Evolutionary conservation across 2,888 invertebrate species (phyloP).

Genomic region (Imbricaverruca yamaguchii): DNA sequence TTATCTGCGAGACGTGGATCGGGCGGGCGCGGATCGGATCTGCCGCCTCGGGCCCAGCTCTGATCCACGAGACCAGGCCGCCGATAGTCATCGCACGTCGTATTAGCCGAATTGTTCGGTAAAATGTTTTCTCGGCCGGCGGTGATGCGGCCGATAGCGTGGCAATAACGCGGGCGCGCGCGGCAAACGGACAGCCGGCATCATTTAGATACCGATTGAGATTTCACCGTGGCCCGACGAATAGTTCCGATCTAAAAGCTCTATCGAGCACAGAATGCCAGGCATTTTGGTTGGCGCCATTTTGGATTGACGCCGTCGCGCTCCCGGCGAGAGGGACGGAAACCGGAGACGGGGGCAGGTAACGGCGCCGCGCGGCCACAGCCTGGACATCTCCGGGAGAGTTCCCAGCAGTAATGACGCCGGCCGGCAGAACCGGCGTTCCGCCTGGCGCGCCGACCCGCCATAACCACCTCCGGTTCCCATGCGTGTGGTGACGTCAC

Average conservation of each 20-base stretch:
- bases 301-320: background rate
- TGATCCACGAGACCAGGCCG: background rate
- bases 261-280: constrained; percentile 14
- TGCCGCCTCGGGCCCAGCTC: background rate
- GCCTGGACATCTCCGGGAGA: too few relatives aligned
- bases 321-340: background rate
- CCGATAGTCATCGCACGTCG: constrained; percentile 4
- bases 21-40: background rate
- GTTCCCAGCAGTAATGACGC: too few relatives aligned
- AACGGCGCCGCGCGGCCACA: background rate
- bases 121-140: constrained; percentile 7
- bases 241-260: constrained; percentile 15
- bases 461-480: background rate
- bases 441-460: background rate
- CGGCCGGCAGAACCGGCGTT: too few relatives aligned
- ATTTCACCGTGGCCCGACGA: background rate
- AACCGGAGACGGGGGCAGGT: background rate
- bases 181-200: background rate
- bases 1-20: background rate
- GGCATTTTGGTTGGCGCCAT: constrained; percentile 16
- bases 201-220: constrained; percentile 22
- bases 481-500: background rate
- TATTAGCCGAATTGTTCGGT: constrained; percentile 18
- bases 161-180: background rate
- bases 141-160: background rate